Evolutionary conservation across 2,888 invertebrate genomes (phyloP).

Genomic region (Parnassius mnemosyne): DNA sequence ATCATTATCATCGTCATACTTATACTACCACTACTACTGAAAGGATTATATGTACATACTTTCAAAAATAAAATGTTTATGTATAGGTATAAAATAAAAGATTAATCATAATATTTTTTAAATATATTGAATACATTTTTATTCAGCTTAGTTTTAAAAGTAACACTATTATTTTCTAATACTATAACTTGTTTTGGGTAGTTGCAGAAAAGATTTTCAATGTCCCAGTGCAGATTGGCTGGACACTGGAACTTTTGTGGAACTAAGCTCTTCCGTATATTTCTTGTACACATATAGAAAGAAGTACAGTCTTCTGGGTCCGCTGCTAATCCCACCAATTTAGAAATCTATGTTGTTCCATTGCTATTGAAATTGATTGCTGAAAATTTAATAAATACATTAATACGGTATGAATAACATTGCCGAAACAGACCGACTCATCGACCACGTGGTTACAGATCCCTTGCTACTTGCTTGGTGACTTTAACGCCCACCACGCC

Average conservation of each 20-base stretch:
- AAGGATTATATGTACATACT: too few species aligned
- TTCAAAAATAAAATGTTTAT: too few species aligned
- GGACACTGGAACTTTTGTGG: constrained; percentile 53
- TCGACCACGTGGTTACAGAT: too few species aligned
- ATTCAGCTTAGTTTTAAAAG: too few species aligned
- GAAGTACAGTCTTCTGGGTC: constrained; percentile 57
- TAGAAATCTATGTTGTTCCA: constrained; percentile 43
- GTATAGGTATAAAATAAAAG: too few species aligned
- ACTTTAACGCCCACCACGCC: too few species aligned
- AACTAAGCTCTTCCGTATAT: constrained; percentile 36
- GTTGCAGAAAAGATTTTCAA: constrained; percentile 54
- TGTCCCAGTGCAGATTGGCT: constrained; percentile 55
- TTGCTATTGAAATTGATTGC: constrained; percentile 13
- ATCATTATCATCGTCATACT: too few species aligned
- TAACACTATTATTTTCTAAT: not conserved
- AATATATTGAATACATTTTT: too few species aligned
- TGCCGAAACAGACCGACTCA: too few species aligned
- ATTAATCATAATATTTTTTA: too few species aligned
- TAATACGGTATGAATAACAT: not conserved
- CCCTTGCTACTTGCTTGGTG: too few species aligned
- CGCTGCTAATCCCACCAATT: constrained; percentile 58
- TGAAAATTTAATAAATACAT: constrained; percentile 3
- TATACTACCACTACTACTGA: too few species aligned
- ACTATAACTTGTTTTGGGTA: constrained; percentile 44
- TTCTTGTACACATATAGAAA: constrained; percentile 61